Conservation (phyloP, 2,888 invertebrate genomes). For the Acleris holmiana region DNA sequence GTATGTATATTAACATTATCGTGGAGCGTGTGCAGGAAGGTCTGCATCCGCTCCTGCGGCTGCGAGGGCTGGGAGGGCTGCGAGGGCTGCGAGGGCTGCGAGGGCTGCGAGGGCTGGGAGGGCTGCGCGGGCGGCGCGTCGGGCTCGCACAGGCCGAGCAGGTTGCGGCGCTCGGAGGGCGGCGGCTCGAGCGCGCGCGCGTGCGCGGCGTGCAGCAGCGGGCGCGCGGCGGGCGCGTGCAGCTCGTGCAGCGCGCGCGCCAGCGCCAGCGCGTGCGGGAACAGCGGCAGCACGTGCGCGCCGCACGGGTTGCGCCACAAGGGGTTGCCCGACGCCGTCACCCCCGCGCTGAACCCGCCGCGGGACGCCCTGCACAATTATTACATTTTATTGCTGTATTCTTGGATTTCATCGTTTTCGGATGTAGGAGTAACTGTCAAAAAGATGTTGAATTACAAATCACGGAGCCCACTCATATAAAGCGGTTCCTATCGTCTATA, state of each 20-base stretch:
- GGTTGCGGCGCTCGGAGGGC: constrained; percentile 90
- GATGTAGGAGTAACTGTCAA: neutral
- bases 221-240: constrained; percentile 88
- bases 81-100: no score
- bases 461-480: no score
- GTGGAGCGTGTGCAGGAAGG: constrained; percentile 90
- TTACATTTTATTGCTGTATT: neutral
- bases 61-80: no score
- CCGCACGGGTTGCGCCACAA: constrained; percentile 95
- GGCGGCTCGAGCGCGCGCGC: constrained; percentile 88
- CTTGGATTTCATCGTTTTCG: no score
- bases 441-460: no score
- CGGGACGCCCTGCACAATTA: constrained; percentile 86
- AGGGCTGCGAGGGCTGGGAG: no score
- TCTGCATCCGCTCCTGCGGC: constrained; percentile 92
- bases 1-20: constrained; percentile 79
- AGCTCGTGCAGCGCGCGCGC: constrained; percentile 91
- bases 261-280: constrained; percentile 92
- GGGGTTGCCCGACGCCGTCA: constrained; percentile 90
- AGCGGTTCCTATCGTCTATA: no score
- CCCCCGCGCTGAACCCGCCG: constrained; percentile 92
- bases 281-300: constrained; percentile 90
- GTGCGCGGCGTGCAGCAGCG: constrained; percentile 87
- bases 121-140: constrained; percentile 78
- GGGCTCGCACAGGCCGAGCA: constrained; percentile 86